A percentile compares a stretch with the other conserved stretches of the same genome.
These are phyloP conservation scores for Nephotettix cincticeps DNA, from an alignment of 1,140 invertebrate genomes.

Conservation along the genomic window DNA sequence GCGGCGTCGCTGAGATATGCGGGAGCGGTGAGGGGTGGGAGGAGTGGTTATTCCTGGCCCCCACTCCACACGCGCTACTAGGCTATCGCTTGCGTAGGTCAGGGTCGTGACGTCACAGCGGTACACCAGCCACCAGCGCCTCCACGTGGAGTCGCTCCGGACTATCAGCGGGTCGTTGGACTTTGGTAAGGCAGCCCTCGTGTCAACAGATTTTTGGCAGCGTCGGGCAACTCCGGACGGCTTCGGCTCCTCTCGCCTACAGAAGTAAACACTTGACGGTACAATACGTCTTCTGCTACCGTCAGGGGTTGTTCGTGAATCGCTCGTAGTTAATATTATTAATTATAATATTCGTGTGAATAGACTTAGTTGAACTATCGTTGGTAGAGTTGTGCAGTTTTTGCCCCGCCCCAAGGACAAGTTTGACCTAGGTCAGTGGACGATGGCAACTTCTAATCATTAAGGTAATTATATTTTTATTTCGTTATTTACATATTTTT, in stretches of 20 bases:
- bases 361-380: neutral
- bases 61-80: neutral
- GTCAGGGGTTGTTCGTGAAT: constrained; percentile 1
- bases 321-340: neutral
- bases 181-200: constrained; percentile 11
- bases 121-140: constrained; percentile 7
- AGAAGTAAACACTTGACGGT: constrained; percentile 23
- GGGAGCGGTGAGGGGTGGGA: too few species aligned
- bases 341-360: neutral
- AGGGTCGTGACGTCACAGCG: constrained; percentile 18
- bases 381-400: neutral
- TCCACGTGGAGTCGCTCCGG: neutral
- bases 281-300: constrained; percentile 27
- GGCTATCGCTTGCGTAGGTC: neutral
- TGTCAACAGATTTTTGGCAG: constrained; percentile 27
- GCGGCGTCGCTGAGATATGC: too few species aligned
- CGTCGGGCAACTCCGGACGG: neutral
- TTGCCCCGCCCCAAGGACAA: neutral
- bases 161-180: constrained; percentile 22
- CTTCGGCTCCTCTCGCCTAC: constrained; percentile 17
- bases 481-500: too few species aligned
- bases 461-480: too few species aligned
- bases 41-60: too few species aligned
- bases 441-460: too few species aligned
- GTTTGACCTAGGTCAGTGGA: too few species aligned